Base-by-base conservation (phyloP, 1,140 invertebrate genomes). In the Zaprionus africanus region DNA sequence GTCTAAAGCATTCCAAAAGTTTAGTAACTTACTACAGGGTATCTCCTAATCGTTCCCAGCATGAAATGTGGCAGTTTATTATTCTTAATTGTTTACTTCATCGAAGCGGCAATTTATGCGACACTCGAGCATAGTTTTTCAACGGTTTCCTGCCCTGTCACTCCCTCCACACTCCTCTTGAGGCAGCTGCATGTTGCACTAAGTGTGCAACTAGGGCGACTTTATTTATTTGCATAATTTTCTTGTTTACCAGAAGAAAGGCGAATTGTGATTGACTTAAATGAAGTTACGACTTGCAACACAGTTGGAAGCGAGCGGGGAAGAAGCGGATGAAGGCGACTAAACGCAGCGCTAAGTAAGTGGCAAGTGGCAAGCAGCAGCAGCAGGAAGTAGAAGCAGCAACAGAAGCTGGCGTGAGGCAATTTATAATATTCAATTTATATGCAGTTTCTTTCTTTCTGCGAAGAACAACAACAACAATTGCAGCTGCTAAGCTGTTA, bases 371-470 rank as follows among this genome's bases (percentile, higher is more conserved):
- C 46, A 51, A 49, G 17, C 51, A 77, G 70, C 46, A 68, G 76
- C 60, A 81, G 63, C 22, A 49, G 17, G 63, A 51, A 49, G 17
- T 41, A 77, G 78, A 38, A 69, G 71, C 60, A 81, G 63, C 26
- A 73, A 59, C 57, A 77, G 74, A 78, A 83, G 78, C 80, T 91
- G 82, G 74, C 76, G 79, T 79, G 31, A 74, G 80, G 70, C 86
- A 87, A 90, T 91, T 87, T 90, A 90, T 90, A 90, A 90, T 90
- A 90, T 90, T 91, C 87, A 87, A 90, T 90, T 90, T 90, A 90
- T 90, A 90, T 90, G 87, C 86, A 86, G 82, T 90, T 86, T 51
- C 46, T 69, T 79, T 73, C 56, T 31, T 65, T 36, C 19, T 22
- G 15, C 19, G 5, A 12, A 19, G 49, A 58, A 34, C 17, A 34